These are phyloP conservation scores for Pyrgilauda ruficollis DNA, from an alignment of 2,113 vertebrate species.

Conservation along the genomic window DNA sequence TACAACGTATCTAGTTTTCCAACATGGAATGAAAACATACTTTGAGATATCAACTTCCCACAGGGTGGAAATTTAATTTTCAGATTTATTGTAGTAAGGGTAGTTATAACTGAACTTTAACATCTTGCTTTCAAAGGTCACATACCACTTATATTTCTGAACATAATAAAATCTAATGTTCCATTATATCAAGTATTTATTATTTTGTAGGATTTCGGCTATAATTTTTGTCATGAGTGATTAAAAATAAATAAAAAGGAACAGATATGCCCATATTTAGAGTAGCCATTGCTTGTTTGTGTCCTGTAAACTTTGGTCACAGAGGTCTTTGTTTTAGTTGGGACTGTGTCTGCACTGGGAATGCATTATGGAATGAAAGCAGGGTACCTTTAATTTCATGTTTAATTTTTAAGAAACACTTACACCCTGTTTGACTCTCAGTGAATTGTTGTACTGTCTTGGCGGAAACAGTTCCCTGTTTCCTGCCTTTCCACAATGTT, in stretches of 20 bases:
- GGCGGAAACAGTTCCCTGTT: neutral
- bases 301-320: neutral
- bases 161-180: neutral
- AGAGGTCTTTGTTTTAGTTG: neutral
- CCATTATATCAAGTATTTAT: neutral
- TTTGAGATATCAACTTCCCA: neutral
- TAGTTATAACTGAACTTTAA: neutral
- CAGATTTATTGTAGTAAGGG: neutral
- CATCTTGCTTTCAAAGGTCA: neutral
- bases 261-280: neutral
- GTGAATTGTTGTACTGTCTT: neutral
- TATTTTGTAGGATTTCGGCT: neutral
- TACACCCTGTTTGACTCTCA: neutral
- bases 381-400: neutral
- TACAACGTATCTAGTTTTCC: neutral
- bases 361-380: neutral
- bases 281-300: neutral
- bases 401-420: neutral
- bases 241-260: neutral
- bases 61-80: neutral
- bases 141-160: neutral
- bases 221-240: neutral
- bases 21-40: neutral
- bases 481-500: neutral
- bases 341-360: neutral